Conservation (phyloP, 1,140 invertebrate genomes). For the Drosophila nikananu region DNA sequence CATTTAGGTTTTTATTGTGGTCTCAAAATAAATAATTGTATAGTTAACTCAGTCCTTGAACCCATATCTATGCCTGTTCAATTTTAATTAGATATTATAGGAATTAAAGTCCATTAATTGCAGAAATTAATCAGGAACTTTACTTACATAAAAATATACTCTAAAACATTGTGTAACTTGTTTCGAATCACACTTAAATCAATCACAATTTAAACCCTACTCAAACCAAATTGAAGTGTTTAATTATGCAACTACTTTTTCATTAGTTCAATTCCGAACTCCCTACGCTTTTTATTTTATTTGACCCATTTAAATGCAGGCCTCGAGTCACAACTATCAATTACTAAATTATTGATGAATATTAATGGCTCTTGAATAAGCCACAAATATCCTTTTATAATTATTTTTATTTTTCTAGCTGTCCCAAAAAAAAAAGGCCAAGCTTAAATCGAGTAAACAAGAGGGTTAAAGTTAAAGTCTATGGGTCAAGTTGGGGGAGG, state of each 20-base stretch:
- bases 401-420: constrained; percentile 8
- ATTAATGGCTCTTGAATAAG: constrained; percentile 16
- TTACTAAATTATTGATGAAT: constrained; percentile 55
- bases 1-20: constrained; percentile 38
- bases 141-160: neutral
- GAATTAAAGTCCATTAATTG: neutral
- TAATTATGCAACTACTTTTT: constrained; percentile 29
- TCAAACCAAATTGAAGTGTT: constrained; percentile 1
- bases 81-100: too few species aligned
- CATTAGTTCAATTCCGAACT: constrained; percentile 7
- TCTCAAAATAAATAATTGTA: neutral
- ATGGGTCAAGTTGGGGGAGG: constrained; percentile 13
- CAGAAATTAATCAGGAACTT: accelerated
- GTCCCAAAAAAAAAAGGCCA: neutral
- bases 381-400: neutral
- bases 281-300: constrained; percentile 5
- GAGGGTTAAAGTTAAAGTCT: constrained; percentile 22
- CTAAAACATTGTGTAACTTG: neutral
- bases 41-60: neutral
- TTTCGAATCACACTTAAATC: neutral
- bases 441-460: constrained; percentile 16
- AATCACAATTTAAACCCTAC: too few species aligned
- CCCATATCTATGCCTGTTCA: neutral
- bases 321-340: constrained; percentile 18
- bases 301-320: constrained; percentile 7